Conservation (phyloP, 2,113 vertebrate species). For the Narcine bancroftii region DNA sequence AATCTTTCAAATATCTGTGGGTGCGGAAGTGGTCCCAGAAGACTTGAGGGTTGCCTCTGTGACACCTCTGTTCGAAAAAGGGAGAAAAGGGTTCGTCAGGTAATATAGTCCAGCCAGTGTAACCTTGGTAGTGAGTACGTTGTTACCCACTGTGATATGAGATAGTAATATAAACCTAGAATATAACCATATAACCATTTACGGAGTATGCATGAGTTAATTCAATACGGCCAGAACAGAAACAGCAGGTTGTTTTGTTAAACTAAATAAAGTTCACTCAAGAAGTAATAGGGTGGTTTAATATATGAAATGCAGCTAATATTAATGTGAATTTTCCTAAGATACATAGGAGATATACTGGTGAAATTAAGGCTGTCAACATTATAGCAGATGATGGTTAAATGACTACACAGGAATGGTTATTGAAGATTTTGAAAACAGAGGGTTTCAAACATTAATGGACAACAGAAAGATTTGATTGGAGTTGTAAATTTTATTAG, state of each 20-base stretch:
- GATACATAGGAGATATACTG: neutral
- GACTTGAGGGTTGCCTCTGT: neutral
- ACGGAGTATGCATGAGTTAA: too few species aligned
- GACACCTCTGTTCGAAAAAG: conserved; percentile 9
- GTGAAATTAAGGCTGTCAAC: neutral
- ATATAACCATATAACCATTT: too few species aligned
- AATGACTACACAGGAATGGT: neutral
- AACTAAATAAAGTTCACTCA: neutral
- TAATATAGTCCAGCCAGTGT: conserved; percentile 4
- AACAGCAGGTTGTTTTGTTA: neutral
- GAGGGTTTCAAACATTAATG: neutral
- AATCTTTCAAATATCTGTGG: neutral
- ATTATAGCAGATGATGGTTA: neutral
- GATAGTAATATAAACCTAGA: neutral
- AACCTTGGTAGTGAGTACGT: neutral
- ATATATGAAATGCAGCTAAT: neutral
- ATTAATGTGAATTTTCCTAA: neutral
- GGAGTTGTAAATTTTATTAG: neutral
- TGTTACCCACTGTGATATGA: neutral
- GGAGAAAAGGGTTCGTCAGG: neutral
- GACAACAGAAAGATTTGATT: neutral
- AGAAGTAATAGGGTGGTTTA: neutral
- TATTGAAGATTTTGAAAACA: neutral
- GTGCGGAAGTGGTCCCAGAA: neutral
- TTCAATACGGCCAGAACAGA: neutral